These are phyloP conservation scores for Heteronetta atricapilla DNA, from an alignment of 2,113 vertebrate species.

Conservation along the genomic window DNA sequence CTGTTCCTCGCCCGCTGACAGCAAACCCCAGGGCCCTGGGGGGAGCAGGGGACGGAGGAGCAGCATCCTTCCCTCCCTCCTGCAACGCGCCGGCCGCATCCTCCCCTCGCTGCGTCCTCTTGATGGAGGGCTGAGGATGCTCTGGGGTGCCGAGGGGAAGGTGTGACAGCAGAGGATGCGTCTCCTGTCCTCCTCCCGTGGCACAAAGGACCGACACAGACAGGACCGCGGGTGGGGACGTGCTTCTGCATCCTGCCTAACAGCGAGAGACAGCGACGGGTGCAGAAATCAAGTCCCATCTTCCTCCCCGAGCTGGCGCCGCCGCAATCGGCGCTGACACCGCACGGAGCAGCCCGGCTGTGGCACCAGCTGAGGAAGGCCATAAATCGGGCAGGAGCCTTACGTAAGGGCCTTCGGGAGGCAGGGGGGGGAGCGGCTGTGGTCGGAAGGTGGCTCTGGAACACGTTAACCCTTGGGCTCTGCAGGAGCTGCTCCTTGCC, in stretches of 20 bases:
- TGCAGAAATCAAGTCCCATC: conserved; percentile 21
- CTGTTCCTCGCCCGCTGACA: not conserved
- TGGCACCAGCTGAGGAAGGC: not conserved
- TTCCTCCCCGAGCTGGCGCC: not conserved
- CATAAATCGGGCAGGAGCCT: conserved; percentile 25
- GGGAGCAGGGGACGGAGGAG: not conserved
- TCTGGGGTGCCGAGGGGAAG: not conserved
- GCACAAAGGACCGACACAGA: not conserved
- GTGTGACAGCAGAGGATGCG: not conserved
- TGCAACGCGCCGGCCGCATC: accelerated
- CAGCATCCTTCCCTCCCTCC: not conserved
- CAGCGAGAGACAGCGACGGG: not conserved
- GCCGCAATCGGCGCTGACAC: not conserved
- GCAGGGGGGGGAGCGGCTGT: not conserved
- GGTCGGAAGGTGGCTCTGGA: not conserved
- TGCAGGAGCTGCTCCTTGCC: not conserved
- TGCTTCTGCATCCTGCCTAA: not conserved
- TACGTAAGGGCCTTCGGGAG: not conserved
- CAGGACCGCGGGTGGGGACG: no score
- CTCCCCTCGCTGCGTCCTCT: accelerated
- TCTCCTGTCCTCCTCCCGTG: not conserved
- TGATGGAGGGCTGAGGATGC: not conserved
- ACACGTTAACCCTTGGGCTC: not conserved
- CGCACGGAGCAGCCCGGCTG: not conserved
- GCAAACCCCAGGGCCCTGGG: not conserved